Evolutionary conservation across 2,113 vertebrate species (phyloP).

Genomic region (Corynorhinus townsendii): DNA sequence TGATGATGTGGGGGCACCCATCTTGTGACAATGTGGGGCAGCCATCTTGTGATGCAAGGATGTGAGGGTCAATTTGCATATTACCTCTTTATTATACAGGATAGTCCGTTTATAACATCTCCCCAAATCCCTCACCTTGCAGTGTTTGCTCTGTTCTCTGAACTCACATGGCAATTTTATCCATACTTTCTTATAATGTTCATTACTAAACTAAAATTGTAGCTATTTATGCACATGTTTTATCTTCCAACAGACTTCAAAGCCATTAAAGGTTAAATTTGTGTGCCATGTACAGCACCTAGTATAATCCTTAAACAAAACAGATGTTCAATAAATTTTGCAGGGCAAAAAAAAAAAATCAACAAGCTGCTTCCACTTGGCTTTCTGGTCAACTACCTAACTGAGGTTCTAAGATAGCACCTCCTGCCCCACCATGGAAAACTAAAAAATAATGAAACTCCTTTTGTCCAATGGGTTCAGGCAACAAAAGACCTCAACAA

Average conservation of each 20-base stretch:
- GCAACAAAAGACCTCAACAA: neutral
- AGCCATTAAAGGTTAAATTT: neutral
- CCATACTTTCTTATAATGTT: neutral
- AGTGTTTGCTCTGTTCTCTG: neutral
- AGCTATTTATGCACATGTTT: neutral
- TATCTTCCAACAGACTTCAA: neutral
- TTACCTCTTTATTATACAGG: too few relatives aligned
- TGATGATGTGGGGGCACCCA: too few relatives aligned
- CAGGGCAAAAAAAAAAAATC: neutral
- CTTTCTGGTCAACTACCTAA: neutral
- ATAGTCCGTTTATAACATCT: neutral
- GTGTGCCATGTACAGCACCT: neutral
- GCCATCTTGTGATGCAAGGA: too few relatives aligned
- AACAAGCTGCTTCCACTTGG: neutral
- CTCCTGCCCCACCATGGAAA: neutral
- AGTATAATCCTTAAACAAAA: neutral
- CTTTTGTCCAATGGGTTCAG: neutral
- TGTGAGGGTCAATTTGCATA: too few relatives aligned
- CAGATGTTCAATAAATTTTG: neutral
- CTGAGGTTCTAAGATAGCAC: neutral
- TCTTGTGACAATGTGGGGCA: too few relatives aligned
- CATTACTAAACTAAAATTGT: neutral
- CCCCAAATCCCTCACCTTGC: neutral
- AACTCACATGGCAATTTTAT: neutral
- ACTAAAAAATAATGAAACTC: neutral